Evolutionary conservation across 2,797 vertebrate species (phyloP), one percentile per base, ranked within the genome.

Genomic region (Caiman crocodilus): DNA sequence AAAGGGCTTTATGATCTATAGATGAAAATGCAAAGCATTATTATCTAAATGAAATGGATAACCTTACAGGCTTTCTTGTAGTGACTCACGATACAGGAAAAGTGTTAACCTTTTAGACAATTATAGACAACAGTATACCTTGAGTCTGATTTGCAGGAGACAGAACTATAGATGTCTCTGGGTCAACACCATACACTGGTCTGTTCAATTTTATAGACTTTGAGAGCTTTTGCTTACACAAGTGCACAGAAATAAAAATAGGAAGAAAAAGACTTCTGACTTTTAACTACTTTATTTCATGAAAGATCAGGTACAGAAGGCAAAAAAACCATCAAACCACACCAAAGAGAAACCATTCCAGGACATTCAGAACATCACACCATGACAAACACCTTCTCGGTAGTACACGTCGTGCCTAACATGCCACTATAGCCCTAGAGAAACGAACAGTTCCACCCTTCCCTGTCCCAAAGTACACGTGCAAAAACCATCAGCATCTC

Each of bases 61-160:
- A 60, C 3, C 5, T 86, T 20, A 90, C 55, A 69, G 69, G 28
- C 1, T 69, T 21, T 11, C 30, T 23, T 63, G 20, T 32, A 79
- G 74, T 7, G 74, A 2, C 50, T 30, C 69, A 35, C 26, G n/a
- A 23, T 82, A 42, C 28, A 21, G 50, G 20, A 61, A 7, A 13
- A 73, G 65, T 3, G 42, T 17, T 14, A 85, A 90, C 57, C 0
- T 2, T 0, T 1, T 58, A 15, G 13, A 60, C 2, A 25, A 8
- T 1, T 76, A 79, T 4, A 35, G 80, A 80, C 80, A 81, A 55
- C 25, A 50, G 58, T 35, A 59, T 23, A 23, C 32, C 35, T 35
- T 23, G 25, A 16, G 35, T 73, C 69, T 50, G 25, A 35, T 35
- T 69, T 71, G 21, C 12, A 21, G 14, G 12, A 69, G 42, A 50